Conservation (phyloP, 1,140 invertebrate genomes). For the Amyelois transitella region DNA sequence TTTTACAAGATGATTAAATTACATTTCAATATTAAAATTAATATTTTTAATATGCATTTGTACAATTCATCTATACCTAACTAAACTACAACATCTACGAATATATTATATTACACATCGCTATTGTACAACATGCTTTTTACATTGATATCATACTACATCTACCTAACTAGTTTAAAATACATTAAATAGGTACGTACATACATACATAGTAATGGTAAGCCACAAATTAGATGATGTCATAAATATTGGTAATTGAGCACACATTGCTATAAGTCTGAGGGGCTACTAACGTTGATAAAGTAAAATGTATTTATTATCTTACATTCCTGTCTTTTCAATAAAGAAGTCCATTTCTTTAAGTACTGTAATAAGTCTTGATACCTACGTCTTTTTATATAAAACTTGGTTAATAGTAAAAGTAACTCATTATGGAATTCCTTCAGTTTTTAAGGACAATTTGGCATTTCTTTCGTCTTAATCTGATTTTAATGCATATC, state of each 20-base stretch:
- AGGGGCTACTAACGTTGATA: constrained; percentile 7
- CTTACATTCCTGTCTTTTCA: too few species aligned
- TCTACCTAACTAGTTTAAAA: constrained; percentile 35
- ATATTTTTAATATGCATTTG: constrained; percentile 66
- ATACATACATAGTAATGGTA: constrained; percentile 31
- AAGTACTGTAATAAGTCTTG: too few species aligned
- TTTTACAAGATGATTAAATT: constrained; percentile 73
- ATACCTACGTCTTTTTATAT: too few species aligned
- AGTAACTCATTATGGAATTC: too few species aligned
- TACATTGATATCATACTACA: constrained; percentile 53
- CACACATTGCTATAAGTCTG: constrained; percentile 21
- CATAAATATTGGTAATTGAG: constrained; percentile 34
- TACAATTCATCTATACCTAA: constrained; percentile 71
- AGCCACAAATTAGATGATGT: constrained; percentile 24
- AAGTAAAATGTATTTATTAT: too few species aligned
- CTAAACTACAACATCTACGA: constrained; percentile 61
- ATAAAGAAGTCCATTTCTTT: too few species aligned
- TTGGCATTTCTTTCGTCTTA: too few species aligned
- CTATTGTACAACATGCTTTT: constrained; percentile 71
- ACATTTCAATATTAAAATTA: constrained; percentile 67
- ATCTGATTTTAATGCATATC: too few species aligned
- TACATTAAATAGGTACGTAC: constrained; percentile 31
- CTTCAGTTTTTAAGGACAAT: too few species aligned
- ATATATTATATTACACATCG: constrained; percentile 69
- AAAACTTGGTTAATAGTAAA: too few species aligned